phyloP scores from a whole-genome alignment of 1,140 invertebrate species.

The Mizuhopecten yessoensis region DNA sequence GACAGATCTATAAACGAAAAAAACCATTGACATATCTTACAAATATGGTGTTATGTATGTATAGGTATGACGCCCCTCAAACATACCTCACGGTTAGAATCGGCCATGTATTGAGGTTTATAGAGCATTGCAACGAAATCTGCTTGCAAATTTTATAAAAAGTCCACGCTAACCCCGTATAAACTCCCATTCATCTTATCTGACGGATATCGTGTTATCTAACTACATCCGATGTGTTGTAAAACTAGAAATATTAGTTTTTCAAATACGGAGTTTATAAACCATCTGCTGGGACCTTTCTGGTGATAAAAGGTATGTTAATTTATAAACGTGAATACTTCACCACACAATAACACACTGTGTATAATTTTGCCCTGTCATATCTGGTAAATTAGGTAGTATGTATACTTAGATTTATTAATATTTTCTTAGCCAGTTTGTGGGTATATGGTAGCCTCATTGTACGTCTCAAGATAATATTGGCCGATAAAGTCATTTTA shows the following conservation, averaged over 20 bases:
- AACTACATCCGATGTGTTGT: background rate
- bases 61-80: too few relatives aligned
- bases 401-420: background rate
- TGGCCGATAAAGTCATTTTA: too few relatives aligned
- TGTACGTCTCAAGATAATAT: too few relatives aligned
- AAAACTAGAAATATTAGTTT: constrained; percentile 15
- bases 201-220: background rate
- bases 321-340: background rate
- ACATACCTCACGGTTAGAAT: too few relatives aligned
- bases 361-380: background rate
- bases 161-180: background rate
- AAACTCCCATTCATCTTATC: background rate
- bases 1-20: too few relatives aligned
- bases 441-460: too few relatives aligned
- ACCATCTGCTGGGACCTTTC: background rate
- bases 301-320: background rate
- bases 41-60: background rate
- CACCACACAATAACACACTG: background rate
- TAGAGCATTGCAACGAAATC: background rate
- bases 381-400: background rate
- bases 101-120: background rate
- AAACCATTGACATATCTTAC: background rate
- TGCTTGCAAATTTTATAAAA: background rate
- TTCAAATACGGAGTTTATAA: background rate
- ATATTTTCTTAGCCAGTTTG: too few relatives aligned